Percentiles rank a stretch among this genome's conserved stretches.
Evolutionary conservation across 2,888 invertebrate genomes (phyloP).

Genomic region (Tortricodes alternella): DNA sequence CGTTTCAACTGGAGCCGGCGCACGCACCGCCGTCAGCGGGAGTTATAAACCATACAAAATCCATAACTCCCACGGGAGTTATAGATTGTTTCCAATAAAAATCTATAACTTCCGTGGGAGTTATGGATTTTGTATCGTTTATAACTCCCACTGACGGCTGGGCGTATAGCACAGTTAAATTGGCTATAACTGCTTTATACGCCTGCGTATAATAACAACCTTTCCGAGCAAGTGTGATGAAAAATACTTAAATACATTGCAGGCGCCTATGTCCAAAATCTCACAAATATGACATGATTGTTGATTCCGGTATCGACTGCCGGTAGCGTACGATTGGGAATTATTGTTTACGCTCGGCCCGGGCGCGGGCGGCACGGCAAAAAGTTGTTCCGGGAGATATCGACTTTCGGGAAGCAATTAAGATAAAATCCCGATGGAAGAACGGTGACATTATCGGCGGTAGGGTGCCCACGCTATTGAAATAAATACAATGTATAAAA

Average conservation of each 20-base stretch:
- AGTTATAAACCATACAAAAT: too few relatives aligned
- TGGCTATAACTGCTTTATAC: too few relatives aligned
- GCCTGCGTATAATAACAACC: too few relatives aligned
- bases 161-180: too few relatives aligned
- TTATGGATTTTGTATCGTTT: too few relatives aligned
- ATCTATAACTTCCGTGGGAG: too few relatives aligned
- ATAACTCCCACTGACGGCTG: too few relatives aligned
- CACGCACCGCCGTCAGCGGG: too few relatives aligned
- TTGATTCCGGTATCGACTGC: conserved; percentile 23
- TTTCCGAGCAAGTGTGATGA: too few relatives aligned
- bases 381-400: conserved; percentile 49
- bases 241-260: not conserved
- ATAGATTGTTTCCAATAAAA: too few relatives aligned
- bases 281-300: conserved; percentile 9
- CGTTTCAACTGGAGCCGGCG: too few relatives aligned
- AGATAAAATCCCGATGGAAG: conserved; percentile 59
- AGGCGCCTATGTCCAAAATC: conserved; percentile 12
- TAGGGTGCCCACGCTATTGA: conserved; percentile 39
- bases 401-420: conserved; percentile 62
- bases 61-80: too few relatives aligned
- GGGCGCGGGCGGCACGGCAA: conserved; percentile 37
- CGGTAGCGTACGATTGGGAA: conserved; percentile 9
- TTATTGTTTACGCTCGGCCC: conserved; percentile 28
- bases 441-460: conserved; percentile 49
- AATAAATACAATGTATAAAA: not conserved